Base-by-base conservation (phyloP, 2,888 invertebrate species). In the Lydus trimaculatus region DNA sequence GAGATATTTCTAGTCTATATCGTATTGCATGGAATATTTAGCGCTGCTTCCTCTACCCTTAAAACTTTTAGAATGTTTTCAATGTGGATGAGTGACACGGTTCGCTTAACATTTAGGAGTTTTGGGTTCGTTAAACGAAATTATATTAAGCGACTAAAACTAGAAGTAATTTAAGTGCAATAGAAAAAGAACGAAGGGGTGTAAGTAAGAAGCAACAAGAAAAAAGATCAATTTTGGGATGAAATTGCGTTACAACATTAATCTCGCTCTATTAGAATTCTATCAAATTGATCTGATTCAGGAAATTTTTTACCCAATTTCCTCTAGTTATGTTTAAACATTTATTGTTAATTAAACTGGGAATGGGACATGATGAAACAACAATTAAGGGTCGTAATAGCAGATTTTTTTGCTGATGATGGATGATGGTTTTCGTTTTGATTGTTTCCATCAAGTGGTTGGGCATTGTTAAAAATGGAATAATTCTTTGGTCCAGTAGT, bases 401-500 rank as follows among this genome's bases (percentile, higher is more conserved):
- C n/a, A 17, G 20, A 48, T 52, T 52, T 52, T 60, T 61, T 61
- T 20, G 61, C 31, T 61, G 61, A 61, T 36, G 36, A 61, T 25
- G 39, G 48, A 2, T 52, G 13, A 25, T 13, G 3, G 23, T 23
- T 52, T 52, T 52, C 3, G 31, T n/a, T n/a, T n/a, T 36, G 61
- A 61, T 61, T 61, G 61, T 25, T 61, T 61, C n/a, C n/a, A n/a
- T 61, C 36, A 61, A 52, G 17, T 36, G 61, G 61, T 36, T 31
- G 31, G 58, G 66, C 60, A 23, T 69, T 66, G 63, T 69, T 69
- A 63, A 63, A 69, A 67, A 67, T 64, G 59, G 39, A 39, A 67
- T 70, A 63, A 77, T 80, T 79, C 78, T 78, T 80, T 78, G 77
- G 78, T 77, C 78, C 76, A 78, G 77, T 81, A 80, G 80, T 79